Percentiles rank a stretch among this genome's conserved stretches.
Evolutionary conservation across 2,888 invertebrate species (phyloP).

Genomic region (Polydesmus complanatus): DNA sequence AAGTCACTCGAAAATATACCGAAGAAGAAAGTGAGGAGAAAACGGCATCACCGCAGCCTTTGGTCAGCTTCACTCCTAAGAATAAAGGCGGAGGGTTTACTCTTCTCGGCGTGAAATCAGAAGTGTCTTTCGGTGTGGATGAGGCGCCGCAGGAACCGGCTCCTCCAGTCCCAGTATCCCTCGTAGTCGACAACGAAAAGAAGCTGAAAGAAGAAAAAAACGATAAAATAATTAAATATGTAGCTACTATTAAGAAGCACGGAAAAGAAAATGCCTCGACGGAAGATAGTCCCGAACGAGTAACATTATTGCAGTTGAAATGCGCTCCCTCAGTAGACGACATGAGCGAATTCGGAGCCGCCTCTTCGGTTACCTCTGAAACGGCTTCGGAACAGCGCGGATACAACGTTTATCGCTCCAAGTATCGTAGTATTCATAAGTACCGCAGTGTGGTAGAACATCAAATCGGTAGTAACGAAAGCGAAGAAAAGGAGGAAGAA

Average conservation of each 20-base stretch:
- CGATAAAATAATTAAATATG: slow-evolving; percentile 12
- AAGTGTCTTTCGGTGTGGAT: slow-evolving; percentile 15
- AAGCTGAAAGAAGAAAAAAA: slow-evolving; percentile 1
- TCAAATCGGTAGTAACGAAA: neutral
- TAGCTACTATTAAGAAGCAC: slow-evolving; percentile 6
- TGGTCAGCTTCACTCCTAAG: slow-evolving; percentile 4
- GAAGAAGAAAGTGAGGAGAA: neutral
- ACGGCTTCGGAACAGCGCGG: slow-evolving; percentile 10
- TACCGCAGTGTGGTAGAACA: slow-evolving; percentile 13
- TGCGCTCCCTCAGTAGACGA: neutral
- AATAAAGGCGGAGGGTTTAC: slow-evolving; percentile 15
- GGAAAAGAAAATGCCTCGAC: neutral
- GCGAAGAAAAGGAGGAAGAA: neutral
- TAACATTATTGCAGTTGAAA: slow-evolving; percentile 8
- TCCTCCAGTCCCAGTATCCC: slow-evolving; percentile 8
- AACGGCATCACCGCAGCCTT: neutral
- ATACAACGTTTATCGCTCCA: slow-evolving; percentile 19
- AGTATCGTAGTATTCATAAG: slow-evolving; percentile 15
- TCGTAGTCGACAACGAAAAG: neutral
- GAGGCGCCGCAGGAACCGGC: neutral
- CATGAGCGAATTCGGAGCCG: neutral
- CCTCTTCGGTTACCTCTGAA: neutral
- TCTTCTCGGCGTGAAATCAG: slow-evolving; percentile 17
- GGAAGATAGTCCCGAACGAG: slow-evolving; percentile 8
- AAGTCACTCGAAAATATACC: neutral